Base-by-base conservation (phyloP, 2,888 invertebrate species). In the Parochlus steinenii region DNA sequence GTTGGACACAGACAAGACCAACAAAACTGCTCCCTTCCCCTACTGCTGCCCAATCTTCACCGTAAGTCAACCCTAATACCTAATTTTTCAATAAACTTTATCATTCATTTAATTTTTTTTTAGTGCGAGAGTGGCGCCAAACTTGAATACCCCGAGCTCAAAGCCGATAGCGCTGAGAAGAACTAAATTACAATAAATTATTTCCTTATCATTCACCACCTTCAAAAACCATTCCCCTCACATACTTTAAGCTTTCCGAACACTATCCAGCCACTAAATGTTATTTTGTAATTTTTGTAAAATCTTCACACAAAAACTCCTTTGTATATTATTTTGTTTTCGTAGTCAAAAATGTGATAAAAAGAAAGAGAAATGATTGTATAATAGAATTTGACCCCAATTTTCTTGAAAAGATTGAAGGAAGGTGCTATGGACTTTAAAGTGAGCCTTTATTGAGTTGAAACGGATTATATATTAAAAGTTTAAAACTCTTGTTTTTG, bases 1-100 rank as follows among this genome's bases (percentile, higher is more conserved):
- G 57, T 69, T 87, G 41, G 82, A 77, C 46, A 66, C 67, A 42
- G 83, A 83, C 5, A 82, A 81, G 56, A 86, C 86, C 51, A 85
- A 86, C 68, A 86, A 85, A 60, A 83, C 85, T 6, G 85, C 86
- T 2, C 62, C 76, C 2, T 89, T 86, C 74, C 87, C 87, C 6
- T 70, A 63, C 19, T 87, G 87, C 56, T 89, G 87, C 54, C 87
- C 87, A 2, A 62, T 63, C 42, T 87, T 86, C 65, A 77, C 75
- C n/a, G n/a, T n/a, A n/a, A n/a, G n/a, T n/a, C n/a, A n/a, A n/a
- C n/a, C n/a, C n/a, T n/a, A n/a, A n/a, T n/a, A n/a, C n/a, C n/a
- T n/a, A n/a, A n/a, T n/a, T n/a, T n/a, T n/a, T n/a, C n/a, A n/a
- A n/a, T n/a, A n/a, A n/a, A n/a, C n/a, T n/a, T n/a, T n/a, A n/a